Percentiles rank a stretch among this genome's conserved stretches.
phyloP scores from a whole-genome alignment of 37 sponge, comb jelly and placozoan species.

The Halisarca cf. caerulea region DNA sequence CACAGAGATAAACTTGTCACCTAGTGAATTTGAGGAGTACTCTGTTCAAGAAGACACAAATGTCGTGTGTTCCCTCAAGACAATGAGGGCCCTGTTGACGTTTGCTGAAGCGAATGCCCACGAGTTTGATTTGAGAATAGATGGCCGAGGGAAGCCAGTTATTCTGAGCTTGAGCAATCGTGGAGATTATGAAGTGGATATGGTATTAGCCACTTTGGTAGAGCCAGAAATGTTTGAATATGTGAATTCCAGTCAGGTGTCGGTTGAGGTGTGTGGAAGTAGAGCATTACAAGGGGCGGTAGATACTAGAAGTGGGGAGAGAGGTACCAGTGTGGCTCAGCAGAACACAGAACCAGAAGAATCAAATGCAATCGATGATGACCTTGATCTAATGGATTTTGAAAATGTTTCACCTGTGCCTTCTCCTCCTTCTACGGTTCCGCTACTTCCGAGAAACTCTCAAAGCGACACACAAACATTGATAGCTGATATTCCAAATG shows the following conservation, averaged over 20 bases:
- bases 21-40: constrained; percentile 82
- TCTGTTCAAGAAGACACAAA: constrained; percentile 46
- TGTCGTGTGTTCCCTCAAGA: constrained; percentile 87
- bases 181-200: constrained; percentile 61
- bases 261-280: background rate
- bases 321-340: background rate
- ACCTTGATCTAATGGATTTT: background rate
- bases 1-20: constrained; percentile 70
- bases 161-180: constrained; percentile 59
- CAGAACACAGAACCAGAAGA: background rate
- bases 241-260: background rate
- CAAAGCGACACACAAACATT: too few species aligned
- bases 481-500: too few species aligned
- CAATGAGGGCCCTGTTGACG: constrained; percentile 75
- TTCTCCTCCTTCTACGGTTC: too few species aligned
- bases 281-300: background rate
- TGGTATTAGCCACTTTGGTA: constrained; percentile 85
- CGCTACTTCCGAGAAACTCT: too few species aligned
- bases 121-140: constrained; percentile 57
- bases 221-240: constrained; percentile 17
- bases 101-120: constrained; percentile 72
- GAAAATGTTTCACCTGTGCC: background rate
- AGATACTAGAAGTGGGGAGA: background rate
- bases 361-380: background rate
- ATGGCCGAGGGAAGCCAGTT: constrained; percentile 78